Conservation (phyloP, 1,140 invertebrate species). For the Sogatella furcifera region DNA sequence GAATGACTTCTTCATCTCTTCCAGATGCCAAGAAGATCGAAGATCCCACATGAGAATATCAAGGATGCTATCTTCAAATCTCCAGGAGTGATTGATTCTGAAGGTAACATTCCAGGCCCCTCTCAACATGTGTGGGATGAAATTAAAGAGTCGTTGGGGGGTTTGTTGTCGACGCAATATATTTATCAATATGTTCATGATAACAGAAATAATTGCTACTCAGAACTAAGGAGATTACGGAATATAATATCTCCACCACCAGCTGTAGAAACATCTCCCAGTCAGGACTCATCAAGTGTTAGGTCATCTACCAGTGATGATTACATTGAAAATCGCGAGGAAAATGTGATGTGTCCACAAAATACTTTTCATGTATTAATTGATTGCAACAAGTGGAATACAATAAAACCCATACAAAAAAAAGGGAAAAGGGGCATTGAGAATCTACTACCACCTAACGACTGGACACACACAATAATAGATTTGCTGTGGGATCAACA, state of each 20-base stretch:
- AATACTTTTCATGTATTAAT: too few relatives aligned
- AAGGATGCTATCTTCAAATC: not conserved
- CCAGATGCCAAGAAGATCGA: slow-evolving; percentile 3
- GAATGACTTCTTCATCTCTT: not conserved
- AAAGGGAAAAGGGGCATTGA: too few relatives aligned
- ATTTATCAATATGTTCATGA: slow-evolving; percentile 3
- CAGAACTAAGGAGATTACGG: not conserved
- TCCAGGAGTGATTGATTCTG: not conserved
- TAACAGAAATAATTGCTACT: not conserved
- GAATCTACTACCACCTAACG: too few relatives aligned
- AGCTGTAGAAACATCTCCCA: not conserved
- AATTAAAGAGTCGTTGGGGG: not conserved
- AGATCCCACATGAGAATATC: not conserved
- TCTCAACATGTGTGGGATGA: not conserved
- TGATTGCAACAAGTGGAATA: too few relatives aligned
- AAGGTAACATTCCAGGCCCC: not conserved
- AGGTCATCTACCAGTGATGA: too few relatives aligned
- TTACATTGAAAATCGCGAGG: too few relatives aligned
- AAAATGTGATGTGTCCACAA: too few relatives aligned
- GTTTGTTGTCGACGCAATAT: not conserved
- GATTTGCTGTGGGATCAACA: too few relatives aligned
- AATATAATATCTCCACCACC: not conserved
- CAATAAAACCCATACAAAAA: too few relatives aligned
- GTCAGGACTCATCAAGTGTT: not conserved
- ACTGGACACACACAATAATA: too few relatives aligned